Conservation (phyloP, 53 echinoderm and acorn worm species). For the Temnopleurus reevesii region DNA sequence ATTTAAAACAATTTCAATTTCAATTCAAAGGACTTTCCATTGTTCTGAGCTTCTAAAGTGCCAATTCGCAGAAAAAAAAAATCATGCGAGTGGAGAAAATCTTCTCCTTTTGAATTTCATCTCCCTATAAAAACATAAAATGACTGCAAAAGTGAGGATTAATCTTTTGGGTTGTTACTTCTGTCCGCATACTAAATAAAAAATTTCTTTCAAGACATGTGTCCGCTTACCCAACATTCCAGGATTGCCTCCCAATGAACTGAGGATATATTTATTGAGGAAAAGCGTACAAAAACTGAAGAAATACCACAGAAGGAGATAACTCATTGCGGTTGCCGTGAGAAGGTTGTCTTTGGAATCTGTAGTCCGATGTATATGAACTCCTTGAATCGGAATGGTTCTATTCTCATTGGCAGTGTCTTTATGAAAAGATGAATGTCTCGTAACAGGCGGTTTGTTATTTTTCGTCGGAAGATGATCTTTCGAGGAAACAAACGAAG, state of each 20-base stretch:
- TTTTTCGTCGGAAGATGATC: background rate
- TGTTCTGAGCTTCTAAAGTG: too few relatives aligned
- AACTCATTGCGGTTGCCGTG: slow-evolving; percentile 71
- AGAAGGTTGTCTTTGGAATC: slow-evolving; percentile 76
- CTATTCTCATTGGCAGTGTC: background rate
- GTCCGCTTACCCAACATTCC: slow-evolving; percentile 89
- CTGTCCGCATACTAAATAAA: background rate
- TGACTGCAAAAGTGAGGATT: too few relatives aligned
- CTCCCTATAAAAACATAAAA: too few relatives aligned
- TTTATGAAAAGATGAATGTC: slow-evolving; percentile 41
- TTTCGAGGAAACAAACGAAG: background rate
- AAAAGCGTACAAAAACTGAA: slow-evolving; percentile 98
- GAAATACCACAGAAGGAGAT: slow-evolving; percentile 89
- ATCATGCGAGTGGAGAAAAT: too few relatives aligned
- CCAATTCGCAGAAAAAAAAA: too few relatives aligned
- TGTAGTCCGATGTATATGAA: slow-evolving; percentile 9
- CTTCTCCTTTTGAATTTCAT: too few relatives aligned
- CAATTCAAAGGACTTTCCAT: too few relatives aligned
- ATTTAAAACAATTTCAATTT: too few relatives aligned
- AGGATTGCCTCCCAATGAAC: slow-evolving; percentile 81
- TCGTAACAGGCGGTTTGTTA: background rate
- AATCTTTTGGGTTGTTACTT: too few relatives aligned
- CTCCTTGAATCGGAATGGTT: background rate
- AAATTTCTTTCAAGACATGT: too few relatives aligned
- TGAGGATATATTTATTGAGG: slow-evolving; percentile 96